Evolutionary conservation across 2,888 invertebrate species (phyloP), one percentile per base, ranked within the genome.

Genomic region (Chelonus formosanus): DNA sequence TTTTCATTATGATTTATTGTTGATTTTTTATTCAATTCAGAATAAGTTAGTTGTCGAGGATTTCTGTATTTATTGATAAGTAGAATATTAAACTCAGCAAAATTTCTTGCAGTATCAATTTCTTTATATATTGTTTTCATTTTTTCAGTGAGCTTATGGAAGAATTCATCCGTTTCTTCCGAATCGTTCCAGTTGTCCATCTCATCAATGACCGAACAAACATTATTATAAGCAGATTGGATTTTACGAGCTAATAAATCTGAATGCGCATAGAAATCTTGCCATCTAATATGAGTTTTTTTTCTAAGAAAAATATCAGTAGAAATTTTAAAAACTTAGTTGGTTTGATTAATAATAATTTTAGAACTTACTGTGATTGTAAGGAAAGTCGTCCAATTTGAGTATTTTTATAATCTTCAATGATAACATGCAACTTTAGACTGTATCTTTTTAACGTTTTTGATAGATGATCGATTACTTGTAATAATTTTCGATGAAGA

Each of bases 221-320:
- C 62, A 47, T 73, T 69, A 61, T 76, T 74, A 58, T 81, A 81
- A 34, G 77, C 77, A 3, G 70, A 68, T 68, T 79, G 78, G 34
- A 83, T 63, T 65, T 79, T 81, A n/a, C 78, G 76, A 6, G 79
- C 80, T 43, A 81, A 75, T 45, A 80, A 67, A 69, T 82, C 77
- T 53, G 83, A 67, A 61, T 83, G 80, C 61, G 80, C 63, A 53
- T 80, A 81, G 10, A 80, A 69, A 67, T 84, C 80, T 66, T 78
- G 76, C 79, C 80, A 84, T 48, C 77, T 80, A 3, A 78, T 76
- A 55, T 56, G 70, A 8, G 66, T 47, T 10, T 66, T 60, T 47
- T 71, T 68, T 55, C 81, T 81, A 65, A 50, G 72, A 35, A 57
- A 57, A 58, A 53, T 31, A 57, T 7, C 10, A 3, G 36, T 32